Base-by-base conservation (phyloP, 2,888 invertebrate species). In the Perizoma affinitatum region DNA sequence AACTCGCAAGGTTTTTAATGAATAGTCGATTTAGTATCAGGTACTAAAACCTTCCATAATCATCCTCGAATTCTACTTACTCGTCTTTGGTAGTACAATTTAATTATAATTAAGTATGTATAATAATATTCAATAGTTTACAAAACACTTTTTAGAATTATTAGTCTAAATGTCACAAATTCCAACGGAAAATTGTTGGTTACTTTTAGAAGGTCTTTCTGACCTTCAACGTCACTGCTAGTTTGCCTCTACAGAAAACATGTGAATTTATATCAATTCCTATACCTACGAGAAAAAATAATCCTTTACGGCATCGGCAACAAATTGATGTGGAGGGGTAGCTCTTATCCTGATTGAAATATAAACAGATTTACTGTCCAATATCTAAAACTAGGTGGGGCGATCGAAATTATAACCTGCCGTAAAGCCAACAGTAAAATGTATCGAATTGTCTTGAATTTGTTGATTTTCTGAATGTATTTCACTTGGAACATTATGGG, bases 271-370 rank as follows among this genome's bases (percentile, higher is more conserved):
- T 10, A 10, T 42, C 42, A 10, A n/a, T 42, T 38, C 38, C 38
- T 4, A 5, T 38, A 38, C 38, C 38, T 22, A 46, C 34, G 34
- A 46, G 46, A 43, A 49, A 55, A 55, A 43, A 42, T 6, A 43
- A 44, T 45, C 45, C 11, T 41, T 50, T 56, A 44, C 44, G 44
- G 44, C 44, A 50, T 57, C 45, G 35, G 46, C 50, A 51, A 46
- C 42, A 40, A 46, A 51, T 46, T 10, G 35, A 54, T 11, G 46
- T 46, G 34, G 47, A 9, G 41, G 41, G 46, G 22, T 42, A 36
- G 52, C 58, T 53, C 41, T 53, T 58, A 58, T 11, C 58, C 47
- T 48, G 58, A 58, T 58, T 48, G 58, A 58, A 58, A 58, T 53
- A 58, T 58, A 58, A 58, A 58, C 47, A 53, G 43, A 57, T 51